Evolutionary conservation across 2,113 vertebrate genomes (phyloP).

Genomic region (Salminus brasiliensis): DNA sequence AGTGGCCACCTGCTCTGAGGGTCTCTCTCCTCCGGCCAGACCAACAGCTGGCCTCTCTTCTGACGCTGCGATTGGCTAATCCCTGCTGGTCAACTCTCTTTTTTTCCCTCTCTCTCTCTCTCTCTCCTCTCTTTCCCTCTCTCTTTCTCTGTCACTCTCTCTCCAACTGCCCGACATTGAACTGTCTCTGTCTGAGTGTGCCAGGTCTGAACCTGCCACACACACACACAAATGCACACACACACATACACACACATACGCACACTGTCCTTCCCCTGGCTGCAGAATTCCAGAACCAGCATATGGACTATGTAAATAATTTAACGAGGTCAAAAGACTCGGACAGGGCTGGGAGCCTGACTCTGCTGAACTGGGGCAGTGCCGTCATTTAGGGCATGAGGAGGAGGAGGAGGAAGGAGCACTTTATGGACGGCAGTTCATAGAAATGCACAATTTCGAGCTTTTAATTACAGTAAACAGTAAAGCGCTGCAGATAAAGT

Average conservation of each 20-base stretch:
- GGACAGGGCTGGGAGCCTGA: slow-evolving; percentile 25
- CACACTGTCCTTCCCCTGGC: slow-evolving; percentile 67
- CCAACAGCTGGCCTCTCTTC: slow-evolving; percentile 80
- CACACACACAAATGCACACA: slow-evolving; percentile 28
- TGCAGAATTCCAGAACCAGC: slow-evolving; percentile 65
- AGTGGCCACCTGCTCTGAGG: slow-evolving; percentile 74
- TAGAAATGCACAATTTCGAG: not conserved
- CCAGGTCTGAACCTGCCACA: slow-evolving; percentile 47
- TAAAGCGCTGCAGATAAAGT: not conserved
- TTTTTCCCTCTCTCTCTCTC: slow-evolving; percentile 73
- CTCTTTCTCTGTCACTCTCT: slow-evolving; percentile 69
- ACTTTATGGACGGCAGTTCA: not conserved
- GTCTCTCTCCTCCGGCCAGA: slow-evolving; percentile 70
- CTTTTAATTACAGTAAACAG: not conserved
- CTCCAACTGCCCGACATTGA: slow-evolving; percentile 66
- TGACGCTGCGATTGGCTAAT: slow-evolving; percentile 78
- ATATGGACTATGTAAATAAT: slow-evolving; percentile 78
- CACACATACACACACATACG: slow-evolving; percentile 50
- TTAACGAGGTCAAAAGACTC: slow-evolving; percentile 77
- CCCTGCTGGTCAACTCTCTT: slow-evolving; percentile 80
- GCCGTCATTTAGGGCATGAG: slow-evolving; percentile 4
- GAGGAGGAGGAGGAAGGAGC: no score
- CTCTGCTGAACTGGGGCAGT: slow-evolving; percentile 32
- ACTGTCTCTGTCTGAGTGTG: slow-evolving; percentile 50
- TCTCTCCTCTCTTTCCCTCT: slow-evolving; percentile 73